Evolutionary conservation across 1,140 invertebrate species (phyloP), one percentile per base, ranked within the genome.

Genomic region (Coenobita brevimanus): DNA sequence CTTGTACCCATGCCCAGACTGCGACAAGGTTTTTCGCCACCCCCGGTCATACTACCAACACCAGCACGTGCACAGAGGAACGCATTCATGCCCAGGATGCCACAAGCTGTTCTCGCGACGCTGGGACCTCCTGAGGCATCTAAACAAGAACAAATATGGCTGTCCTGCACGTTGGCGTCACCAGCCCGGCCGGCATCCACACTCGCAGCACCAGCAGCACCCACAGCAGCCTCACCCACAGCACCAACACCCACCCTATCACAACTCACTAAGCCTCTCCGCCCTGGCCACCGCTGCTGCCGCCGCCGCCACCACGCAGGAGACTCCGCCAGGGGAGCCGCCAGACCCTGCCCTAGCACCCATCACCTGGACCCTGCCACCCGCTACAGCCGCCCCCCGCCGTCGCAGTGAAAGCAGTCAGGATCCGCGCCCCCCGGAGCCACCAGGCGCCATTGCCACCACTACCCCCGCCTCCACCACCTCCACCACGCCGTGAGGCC

Each of bases 121-220:
- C 46, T 90, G 89, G 86, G 89, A 91, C 82, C 90, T 91, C 69
- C 89, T 89, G 83, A 67, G 89, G 27, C 91, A 91, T 78, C 89
- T 91, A n/a, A 91, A 91, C 71, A 91, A 91, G 76, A 89, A 85
- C 78, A 91, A 91, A 81, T 91, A 91, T 46, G 90, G 90, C 38
- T 91, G 90, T 46, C 90, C 90, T 13, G 90, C 90, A 6, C 86
- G 86, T 54, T 88, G 86, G 86, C 33, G 86, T 33, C 79, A 88
- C 24, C 64, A 64, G 62, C 62, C 46, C 6, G 6, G 46, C 6
- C 46, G 17, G 46, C 46, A 6, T 8, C 46, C 46, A 50, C 46
- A 6, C 6, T 17, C 46, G 17, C 46, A 6, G 6, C 46, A 50
- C 46, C 46, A 17, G 46, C 46, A 50, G 46, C 46, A 6, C 6